Base-by-base conservation (phyloP, 2,888 invertebrate genomes). In the Temnothorax ravouxi region DNA sequence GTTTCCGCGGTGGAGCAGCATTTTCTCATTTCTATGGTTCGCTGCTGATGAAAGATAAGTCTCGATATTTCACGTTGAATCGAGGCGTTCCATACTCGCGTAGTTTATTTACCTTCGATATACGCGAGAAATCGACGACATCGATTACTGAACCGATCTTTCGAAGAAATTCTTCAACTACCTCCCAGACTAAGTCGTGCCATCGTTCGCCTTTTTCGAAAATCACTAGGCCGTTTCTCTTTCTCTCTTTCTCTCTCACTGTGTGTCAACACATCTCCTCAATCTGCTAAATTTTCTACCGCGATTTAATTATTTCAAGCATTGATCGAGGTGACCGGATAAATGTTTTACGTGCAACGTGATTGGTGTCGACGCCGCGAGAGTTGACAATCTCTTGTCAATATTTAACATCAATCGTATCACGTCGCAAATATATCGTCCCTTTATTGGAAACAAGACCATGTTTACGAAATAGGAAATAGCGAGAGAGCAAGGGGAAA, bases 41-140 rank as follows among this genome's bases (percentile, higher is more conserved):
- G 66, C 80, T 52, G 56, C 61, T 38, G 84, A 72, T 79, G 50
- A 79, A 54, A 85, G 85, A 86, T 84, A 87, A 88, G 86, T 87
- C 79, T 75, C 47, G 79, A 72, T 83, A 67, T 87, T 83, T 80
- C 66, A 85, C 67, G 77, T 84, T 79, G 76, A 83, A 77, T 82
- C 74, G 82, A 77, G 72, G 67, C 87, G 85, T 79, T 77, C 66
- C 80, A 34, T 21, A 47, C 56, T 44, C 77, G 21, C 52, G 80
- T 71, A 69, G 62, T 83, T 87, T 75, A 83, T 76, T 83, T 76
- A 82, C 75, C 47, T 81, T 81, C 77, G 82, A 71, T 76, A 41
- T 44, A 21, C 67, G 66, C 71, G 84, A 84, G 72, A 59, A 80
- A 72, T 72, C 79, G 72, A 79, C 72, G 72, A 80, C 59, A 50